Evolutionary conservation across 2,113 vertebrate species (phyloP), one percentile per base, ranked within the genome.

Genomic region (Mungos mungo): DNA sequence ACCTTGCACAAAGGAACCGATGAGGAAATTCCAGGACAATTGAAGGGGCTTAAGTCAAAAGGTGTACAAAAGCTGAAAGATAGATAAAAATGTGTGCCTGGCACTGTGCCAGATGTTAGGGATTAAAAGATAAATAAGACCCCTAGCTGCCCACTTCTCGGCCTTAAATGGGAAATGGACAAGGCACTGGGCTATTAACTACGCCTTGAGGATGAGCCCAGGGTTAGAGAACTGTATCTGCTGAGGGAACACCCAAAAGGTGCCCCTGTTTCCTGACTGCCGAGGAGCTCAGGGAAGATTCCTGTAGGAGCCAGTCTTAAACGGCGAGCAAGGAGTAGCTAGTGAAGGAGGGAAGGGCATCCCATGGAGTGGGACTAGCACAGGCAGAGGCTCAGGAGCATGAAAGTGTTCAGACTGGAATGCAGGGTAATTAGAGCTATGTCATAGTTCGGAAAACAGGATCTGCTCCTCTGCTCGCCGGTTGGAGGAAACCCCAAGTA

Each of bases 241-340:
- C 33, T 23, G 19, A 65, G 52, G 83, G 33, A 74, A 13, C 19
- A 29, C 15, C 11, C 27, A 6, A 4, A 19, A 69, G 33, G 23
- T 13, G 11, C 3, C 15, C 13, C 76, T 33, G 33, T 1, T 7
- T 31, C 29, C 35, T 18, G 0, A 0, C 41, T n/a, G 4, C 21
- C 11, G 35, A 69, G 63, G 19, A 18, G 0, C 7, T 82, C 29
- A 29, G 41, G 41, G 66, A 41, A 33, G 45, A 35, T 52, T 90
- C 85, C 29, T 45, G 29, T 31, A 87, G 31, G 47, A 69, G 60
- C 38, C 19, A 21, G 33, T 68, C 63, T 80, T 95, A 38, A 47
- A 57, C 29, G 21, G 19, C 38, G 45, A 41, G 57, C 15, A 63
- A 60, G 35, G 54, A 35, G 18, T 33, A 83, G 57, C 38, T 50